These are phyloP conservation scores for Threskiornis aethiopicus DNA, from an alignment of 2,797 vertebrate species.

Conservation along the genomic window DNA sequence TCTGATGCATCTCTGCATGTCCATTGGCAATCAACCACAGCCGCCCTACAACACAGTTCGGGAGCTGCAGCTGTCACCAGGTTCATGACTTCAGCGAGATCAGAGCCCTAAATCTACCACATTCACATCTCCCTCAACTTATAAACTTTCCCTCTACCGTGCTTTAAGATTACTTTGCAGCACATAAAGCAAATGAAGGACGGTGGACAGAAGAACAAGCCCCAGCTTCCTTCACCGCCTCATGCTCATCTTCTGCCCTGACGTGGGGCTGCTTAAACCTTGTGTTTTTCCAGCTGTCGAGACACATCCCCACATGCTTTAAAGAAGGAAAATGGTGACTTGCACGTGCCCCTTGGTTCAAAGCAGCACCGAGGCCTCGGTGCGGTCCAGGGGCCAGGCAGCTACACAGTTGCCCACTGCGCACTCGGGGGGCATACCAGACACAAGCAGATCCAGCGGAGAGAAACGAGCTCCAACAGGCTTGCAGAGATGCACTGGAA, in stretches of 20 bases:
- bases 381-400: neutral
- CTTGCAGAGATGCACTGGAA: neutral
- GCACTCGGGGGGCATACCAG: fast-evolving
- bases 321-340: neutral
- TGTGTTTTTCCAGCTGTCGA: neutral
- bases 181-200: neutral
- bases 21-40: neutral
- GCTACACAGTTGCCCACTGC: neutral
- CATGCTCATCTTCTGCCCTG: neutral
- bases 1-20: neutral
- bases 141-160: neutral
- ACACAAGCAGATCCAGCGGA: neutral
- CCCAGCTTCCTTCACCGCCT: neutral
- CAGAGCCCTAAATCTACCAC: neutral
- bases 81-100: neutral
- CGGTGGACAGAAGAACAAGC: neutral
- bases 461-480: neutral
- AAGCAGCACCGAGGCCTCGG: fast-evolving
- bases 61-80: neutral
- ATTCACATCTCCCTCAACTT: neutral
- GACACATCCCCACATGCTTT: neutral
- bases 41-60: fast-evolving
- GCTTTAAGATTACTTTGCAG: neutral
- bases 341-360: neutral
- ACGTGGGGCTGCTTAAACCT: neutral